Evolutionary conservation across 2,797 vertebrate genomes (phyloP), one percentile per base, ranked within the genome.

Genomic region (Anguilla marmorata): DNA sequence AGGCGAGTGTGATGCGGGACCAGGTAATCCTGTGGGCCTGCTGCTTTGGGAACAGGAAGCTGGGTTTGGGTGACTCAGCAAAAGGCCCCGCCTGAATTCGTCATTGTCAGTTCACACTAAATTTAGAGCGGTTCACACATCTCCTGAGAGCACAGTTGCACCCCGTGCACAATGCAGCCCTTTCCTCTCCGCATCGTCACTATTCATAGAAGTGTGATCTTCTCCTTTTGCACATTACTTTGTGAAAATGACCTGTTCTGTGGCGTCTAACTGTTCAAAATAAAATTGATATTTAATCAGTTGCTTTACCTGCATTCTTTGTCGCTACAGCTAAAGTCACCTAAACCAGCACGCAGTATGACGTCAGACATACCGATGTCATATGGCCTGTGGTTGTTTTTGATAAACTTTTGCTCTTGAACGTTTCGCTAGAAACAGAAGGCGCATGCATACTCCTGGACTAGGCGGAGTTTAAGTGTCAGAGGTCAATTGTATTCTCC

Each of bases 41-140:
- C 79, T 45, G 24, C 21, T 50, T 16, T 48, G 5, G 37, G 74
- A 16, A 7, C 79, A 50, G 74, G 74, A 41, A 24, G 79, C 24
- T 50, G 19, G 45, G 41, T 50, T 82, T 50, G 41, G 79, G 79
- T 82, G 79, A 48, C 79, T 82, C 79, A n/a, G 45, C 79, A 82
- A 19, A 45, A 50, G 79, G 19, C 79, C 79, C n/a, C 0, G 2
- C 24, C 19, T 82, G 76, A 48, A 82, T 82, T 50, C n/a, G 48
- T 82, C 79, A 82, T 24, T 5, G 21, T 2, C 76, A 80, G 33
- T 19, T 82, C 3, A 24, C 79, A 50, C 79, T 82, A 50, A 50
- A 82, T 45, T 2, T 82, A 50, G 41, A n/a, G 41, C 79, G n/a
- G 41, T 50, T 50, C 79, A 50, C 41, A 50, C 41, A 21, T 48